Conservation (phyloP, 1,140 invertebrate species). For the Drosophila ficusphila region DNA sequence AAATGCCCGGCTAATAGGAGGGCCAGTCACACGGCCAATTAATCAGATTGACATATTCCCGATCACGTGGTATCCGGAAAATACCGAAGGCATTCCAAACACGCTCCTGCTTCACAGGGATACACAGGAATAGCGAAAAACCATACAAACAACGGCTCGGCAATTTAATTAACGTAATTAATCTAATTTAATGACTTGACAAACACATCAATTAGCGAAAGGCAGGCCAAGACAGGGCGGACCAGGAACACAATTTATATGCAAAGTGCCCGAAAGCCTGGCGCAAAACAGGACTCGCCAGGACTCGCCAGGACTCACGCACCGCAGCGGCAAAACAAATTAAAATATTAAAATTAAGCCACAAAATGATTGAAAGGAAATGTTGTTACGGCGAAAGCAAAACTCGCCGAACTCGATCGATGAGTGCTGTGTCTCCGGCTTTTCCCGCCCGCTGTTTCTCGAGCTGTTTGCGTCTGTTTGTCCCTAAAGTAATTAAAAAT, state of each 20-base stretch:
- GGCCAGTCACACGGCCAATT: constrained; percentile 49
- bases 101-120: constrained; percentile 14
- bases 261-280: constrained; percentile 68
- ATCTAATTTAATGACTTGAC: constrained; percentile 84
- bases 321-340: constrained; percentile 66
- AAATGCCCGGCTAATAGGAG: constrained; percentile 44
- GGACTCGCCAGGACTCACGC: constrained; percentile 38
- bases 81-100: constrained; percentile 2
- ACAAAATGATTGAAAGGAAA: constrained; percentile 82
- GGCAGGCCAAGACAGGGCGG: constrained; percentile 18
- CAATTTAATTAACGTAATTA: constrained; percentile 83
- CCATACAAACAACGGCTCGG: constrained; percentile 26
- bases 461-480: constrained; percentile 56
- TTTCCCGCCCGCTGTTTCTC: constrained; percentile 4
- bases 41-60: constrained; percentile 53
- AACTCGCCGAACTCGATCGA: constrained; percentile 26
- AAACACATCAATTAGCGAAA: constrained; percentile 81
- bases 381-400: constrained; percentile 43
- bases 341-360: constrained; percentile 84
- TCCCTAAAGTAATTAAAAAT: constrained; percentile 82
- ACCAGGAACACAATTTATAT: constrained; percentile 70
- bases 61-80: constrained; percentile 3
- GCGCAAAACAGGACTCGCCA: constrained; percentile 51
- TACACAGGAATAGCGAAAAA: constrained; percentile 25
- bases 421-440: constrained; percentile 15